Evolutionary conservation across 2,113 vertebrate species (phyloP).

Genomic region (Microcebus jonahi): DNA sequence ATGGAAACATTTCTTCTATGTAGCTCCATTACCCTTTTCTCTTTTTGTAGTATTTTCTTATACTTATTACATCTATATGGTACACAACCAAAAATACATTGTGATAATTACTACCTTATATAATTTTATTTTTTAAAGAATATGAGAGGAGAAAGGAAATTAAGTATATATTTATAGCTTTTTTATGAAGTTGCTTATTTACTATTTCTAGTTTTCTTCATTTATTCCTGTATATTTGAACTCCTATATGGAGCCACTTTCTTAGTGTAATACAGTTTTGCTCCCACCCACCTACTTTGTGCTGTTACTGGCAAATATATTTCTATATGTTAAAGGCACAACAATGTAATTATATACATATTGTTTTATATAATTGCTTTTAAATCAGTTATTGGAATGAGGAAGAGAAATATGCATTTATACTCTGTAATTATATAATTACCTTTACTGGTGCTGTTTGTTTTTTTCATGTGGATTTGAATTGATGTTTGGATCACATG

Average conservation of each 20-base stretch:
- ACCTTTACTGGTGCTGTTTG: background rate
- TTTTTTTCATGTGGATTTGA: background rate
- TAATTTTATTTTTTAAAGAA: slow-evolving; percentile 28
- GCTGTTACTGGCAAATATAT: background rate
- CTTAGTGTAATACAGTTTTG: background rate
- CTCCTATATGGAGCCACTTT: background rate
- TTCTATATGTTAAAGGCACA: background rate
- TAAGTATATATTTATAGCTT: background rate
- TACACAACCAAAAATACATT: background rate
- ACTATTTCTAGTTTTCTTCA: background rate
- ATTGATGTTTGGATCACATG: background rate
- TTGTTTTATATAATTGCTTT: background rate
- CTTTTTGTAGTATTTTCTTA: background rate
- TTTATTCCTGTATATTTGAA: background rate
- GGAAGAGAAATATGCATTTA: background rate
- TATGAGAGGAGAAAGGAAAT: background rate
- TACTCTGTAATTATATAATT: background rate
- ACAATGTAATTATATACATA: background rate
- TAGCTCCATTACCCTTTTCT: background rate
- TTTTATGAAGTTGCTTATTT: background rate
- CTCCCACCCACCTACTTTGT: background rate
- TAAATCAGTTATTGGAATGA: background rate
- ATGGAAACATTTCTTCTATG: background rate
- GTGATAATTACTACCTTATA: background rate
- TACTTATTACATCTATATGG: background rate